Evolutionary conservation across 2,888 invertebrate species (phyloP), one percentile per base, ranked within the genome.

Genomic region (Thyatira batis): DNA sequence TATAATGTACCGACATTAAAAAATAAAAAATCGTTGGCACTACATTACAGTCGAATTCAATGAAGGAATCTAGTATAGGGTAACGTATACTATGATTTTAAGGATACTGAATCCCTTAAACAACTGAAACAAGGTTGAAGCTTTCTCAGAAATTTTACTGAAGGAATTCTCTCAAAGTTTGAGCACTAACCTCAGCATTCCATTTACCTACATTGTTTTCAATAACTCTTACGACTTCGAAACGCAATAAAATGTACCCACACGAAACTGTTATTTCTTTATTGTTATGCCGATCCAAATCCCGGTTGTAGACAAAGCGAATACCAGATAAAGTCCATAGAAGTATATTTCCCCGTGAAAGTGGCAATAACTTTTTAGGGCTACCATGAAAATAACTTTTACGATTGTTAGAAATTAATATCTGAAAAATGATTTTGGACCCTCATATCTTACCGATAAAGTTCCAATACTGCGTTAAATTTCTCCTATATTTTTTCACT

Each of bases 321-420:
- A 78, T 74, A 76, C 77, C 75, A 76, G 78, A 86, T 85, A 85
- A 84, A 85, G 78, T 84, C 79, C 71, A 79, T 75, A 69, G 78
- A 80, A 83, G 80, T 85, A 78, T 83, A 88, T 86, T 85, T 87
- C 79, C 76, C 73, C 73, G 74, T 76, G 76, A 77, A 82, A 83
- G 69, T 71, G 73, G 78, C 76, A 61, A 81, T 89, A 87, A 89
- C 83, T 85, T 90, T 89, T 90, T 87, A 88, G 78, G 79, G 78
- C 80, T 69, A 79, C 82, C 80, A 83, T 89, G 85, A 88, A 87
- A 84, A 80, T 84, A 76, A 89, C 85, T 89, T 90, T 90, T 89
- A 90, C 84, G 88, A 87, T 87, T 90, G 88, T 89, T 87, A 84
- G 80, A 80, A 89, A 90, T 89, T 90, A 89, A 89, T 91, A 89